Base-by-base conservation (phyloP, 2,888 invertebrate genomes). In the Mesopsocus fuscifrons region DNA sequence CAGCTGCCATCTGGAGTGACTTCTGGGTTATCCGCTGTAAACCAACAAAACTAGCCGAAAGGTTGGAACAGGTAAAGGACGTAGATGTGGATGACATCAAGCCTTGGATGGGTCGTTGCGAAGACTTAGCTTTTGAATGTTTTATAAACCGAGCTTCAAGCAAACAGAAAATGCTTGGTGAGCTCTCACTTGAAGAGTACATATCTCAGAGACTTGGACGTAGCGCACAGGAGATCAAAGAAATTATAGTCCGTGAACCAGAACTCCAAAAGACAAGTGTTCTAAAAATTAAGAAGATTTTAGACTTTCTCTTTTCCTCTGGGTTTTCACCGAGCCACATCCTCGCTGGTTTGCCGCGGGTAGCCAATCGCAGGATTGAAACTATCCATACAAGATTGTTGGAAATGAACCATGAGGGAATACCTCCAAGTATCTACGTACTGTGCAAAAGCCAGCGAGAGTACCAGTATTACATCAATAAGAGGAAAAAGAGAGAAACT, bases 61-160 rank as follows among this genome's bases (percentile, higher is more conserved):
- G 73, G 44, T 57, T 75, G 9, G 57, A 65, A 49, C 60, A 59
- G 42, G 64, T 71, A 0, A 63, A 63, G 53, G 55, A 58, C 34
- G 50, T 57, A 42, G 61, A 65, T 46, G 68, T 70, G 41, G 58
- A 65, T 44, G 66, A 61, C 47, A 58, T 72, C 9, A 71, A 68
- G 59, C 73, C 75, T 2, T 76, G 75, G 75, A 74, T 75, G 72
- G 69, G 74, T 23, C 60, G 74, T 48, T 74, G 74, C 53, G 62
- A 71, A 16, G 68, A 71, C 49, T 56, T 62, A 17, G 63, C 68
- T 51, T 56, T 74, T 32, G 59, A 66, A 47, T 71, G 68, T 41
- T 31, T 21, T 41, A 43, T 44, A 17, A 40, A 34, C 55, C 57
- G 46, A 48, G 65, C 64, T 15, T 58, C 60, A 33, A 51, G 59